Evolutionary conservation across 2,113 vertebrate genomes (phyloP), one percentile per base, ranked within the genome.

Genomic region (Crocuta crocuta): DNA sequence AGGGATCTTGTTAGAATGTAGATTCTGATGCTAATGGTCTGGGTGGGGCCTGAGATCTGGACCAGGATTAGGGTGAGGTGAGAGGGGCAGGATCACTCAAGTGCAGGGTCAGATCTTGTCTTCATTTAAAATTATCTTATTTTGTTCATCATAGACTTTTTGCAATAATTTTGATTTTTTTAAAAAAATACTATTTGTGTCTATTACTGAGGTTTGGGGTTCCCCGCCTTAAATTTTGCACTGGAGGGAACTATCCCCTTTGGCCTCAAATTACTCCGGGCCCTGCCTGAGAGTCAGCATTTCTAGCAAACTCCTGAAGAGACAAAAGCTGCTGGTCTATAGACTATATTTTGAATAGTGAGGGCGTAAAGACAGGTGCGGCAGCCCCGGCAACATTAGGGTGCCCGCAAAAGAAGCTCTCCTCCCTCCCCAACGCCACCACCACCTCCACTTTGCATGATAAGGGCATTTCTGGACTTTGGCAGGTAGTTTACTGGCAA

Each of bases 401-500:
- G 35, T 35, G 10, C 48, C 48, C 53, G 39, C 7, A 5, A 55
- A 58, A 80, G 58, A 61, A 45, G 63, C 76, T 66, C n/a, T 63
- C 10, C n/a, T 84, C 31, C 65, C 53, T 80, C 17, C 21, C 10
- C n/a, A 0, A 35, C 28, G 28, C 61, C 16, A 24, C 12, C 10
- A 5, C 63, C 35, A 68, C 33, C 66, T 91, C 86, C 17, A 35
- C 76, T 63, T 74, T 31, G 80, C 43, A 74, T 70, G 50, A 94
- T 65, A 45, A 91, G 39, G 76, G n/a, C 89, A 28, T 91, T 90
- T 82, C 91, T 95, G 93, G 55, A 81, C 35, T 9, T 35, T 87
- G 89, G 89, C 89, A 93, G 73, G 68, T 82, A 88, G 82, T 39
- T 79, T 35, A 35, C 43, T 85, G 92, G 88, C 94, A 71, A 74